Base-by-base conservation (phyloP, 2,113 vertebrate genomes). In the Rhea pennata region DNA sequence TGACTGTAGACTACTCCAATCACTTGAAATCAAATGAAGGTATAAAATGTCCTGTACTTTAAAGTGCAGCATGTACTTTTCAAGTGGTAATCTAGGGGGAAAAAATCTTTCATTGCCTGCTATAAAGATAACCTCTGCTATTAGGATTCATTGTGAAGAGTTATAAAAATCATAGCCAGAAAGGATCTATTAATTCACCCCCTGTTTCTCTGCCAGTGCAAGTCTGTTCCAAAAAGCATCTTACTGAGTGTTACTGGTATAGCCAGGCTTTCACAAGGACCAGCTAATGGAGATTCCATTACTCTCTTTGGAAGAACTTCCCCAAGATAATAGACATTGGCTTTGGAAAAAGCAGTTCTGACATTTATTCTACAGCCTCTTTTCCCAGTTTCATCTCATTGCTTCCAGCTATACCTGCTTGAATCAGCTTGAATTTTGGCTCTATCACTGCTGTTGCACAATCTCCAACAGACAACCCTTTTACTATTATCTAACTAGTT, bases 151-250 rank as follows among this genome's bases (percentile, higher is more conserved):
- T 67, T 80, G 59, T 44, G 69, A 95, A 90, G 39, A 83, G 64
- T 83, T 93, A 90, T 59, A 96, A 96, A 96, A 96, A 89, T 95
- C 54, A 71, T 91, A 85, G 89, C 82, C 87, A 96, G 87, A 91
- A 96, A 97, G 87, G 71, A 90, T 77, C 84, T 94, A 95, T 92
- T 96, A 95, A 95, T 90, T 96, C 72, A 90, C 87, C 42, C 88
- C 67, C 58, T 95, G 89, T 90, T 95, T 92, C 87, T 93, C 84
- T 93, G 95, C 94, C 92, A 96, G 65, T 10, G 21, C 26, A 87
- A 50, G 67, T 87, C 95, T 77, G 51, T 80, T 96, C 88, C 87
- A 93, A 89, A 93, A 91, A 83, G 85, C 40, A 51, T 92, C 80
- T 93, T 95, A 93, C 74, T 79, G 89, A 94, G 93, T 80, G 71